Evolutionary conservation across 1,140 invertebrate species (phyloP).

Genomic region (Colletes gigas): DNA sequence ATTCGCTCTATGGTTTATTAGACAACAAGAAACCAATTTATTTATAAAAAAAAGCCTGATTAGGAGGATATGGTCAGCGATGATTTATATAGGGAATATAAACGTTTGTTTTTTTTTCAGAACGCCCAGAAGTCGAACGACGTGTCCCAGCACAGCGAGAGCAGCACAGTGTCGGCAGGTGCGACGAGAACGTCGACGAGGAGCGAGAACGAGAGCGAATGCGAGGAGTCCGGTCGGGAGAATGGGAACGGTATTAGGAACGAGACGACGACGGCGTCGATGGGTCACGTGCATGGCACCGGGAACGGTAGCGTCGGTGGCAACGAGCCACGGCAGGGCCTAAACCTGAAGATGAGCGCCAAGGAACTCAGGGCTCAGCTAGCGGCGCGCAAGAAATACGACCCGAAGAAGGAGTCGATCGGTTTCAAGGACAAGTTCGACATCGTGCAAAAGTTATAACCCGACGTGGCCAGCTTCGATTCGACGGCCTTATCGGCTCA

Average conservation of each 20-base stretch:
- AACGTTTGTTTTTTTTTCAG: slow-evolving; percentile 64
- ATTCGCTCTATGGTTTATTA: too few species aligned
- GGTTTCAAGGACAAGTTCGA: slow-evolving; percentile 95
- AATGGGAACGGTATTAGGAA: slow-evolving; percentile 67
- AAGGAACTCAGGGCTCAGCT: slow-evolving; percentile 93
- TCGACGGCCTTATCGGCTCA: slow-evolving; percentile 11
- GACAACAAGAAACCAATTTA: too few species aligned
- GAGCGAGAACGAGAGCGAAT: slow-evolving; percentile 64
- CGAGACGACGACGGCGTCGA: slow-evolving; percentile 5
- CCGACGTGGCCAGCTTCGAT: too few species aligned
- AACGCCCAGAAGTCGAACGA: slow-evolving; percentile 76
- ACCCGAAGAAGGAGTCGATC: slow-evolving; percentile 93
- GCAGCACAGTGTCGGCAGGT: slow-evolving; percentile 64
- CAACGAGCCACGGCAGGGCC: slow-evolving; percentile 67
- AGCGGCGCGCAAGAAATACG: slow-evolving; percentile 91
- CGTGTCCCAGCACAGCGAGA: slow-evolving; percentile 71
- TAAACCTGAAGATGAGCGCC: slow-evolving; percentile 93
- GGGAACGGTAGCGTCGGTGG: slow-evolving; percentile 61
- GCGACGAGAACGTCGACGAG: slow-evolving; percentile 64
- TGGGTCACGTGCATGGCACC: slow-evolving; percentile 52
- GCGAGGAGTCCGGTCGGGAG: slow-evolving; percentile 72
- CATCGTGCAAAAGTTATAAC: slow-evolving; percentile 93
- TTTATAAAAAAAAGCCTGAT: too few species aligned
- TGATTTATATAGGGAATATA: neutral
- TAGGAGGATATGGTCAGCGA: too few species aligned